These are phyloP conservation scores for Gastracanthus pulcherrimus DNA, from an alignment of 2,888 invertebrate genomes.

Conservation along the genomic window DNA sequence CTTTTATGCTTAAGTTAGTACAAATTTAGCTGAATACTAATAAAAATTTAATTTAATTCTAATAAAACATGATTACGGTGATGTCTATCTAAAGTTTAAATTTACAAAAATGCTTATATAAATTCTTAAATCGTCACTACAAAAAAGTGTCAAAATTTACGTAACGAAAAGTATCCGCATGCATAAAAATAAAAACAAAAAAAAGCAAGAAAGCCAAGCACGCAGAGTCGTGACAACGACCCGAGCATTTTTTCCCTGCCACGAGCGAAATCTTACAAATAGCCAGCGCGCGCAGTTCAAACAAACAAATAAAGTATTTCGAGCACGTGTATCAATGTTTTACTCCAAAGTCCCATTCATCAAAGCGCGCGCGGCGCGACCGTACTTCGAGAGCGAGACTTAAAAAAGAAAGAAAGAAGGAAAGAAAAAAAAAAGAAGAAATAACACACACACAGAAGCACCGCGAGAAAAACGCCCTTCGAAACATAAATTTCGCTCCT, in stretches of 20 bases:
- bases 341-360: constrained; percentile 12
- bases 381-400: neutral
- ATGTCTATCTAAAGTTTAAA: no score
- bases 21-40: no score
- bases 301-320: constrained; percentile 22
- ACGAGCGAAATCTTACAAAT: constrained; percentile 24
- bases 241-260: neutral
- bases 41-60: no score
- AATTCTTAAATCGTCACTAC: no score
- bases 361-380: neutral
- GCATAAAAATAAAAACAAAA: neutral
- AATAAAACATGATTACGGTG: no score
- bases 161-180: neutral
- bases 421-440: neutral
- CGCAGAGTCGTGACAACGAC: neutral
- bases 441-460: neutral
- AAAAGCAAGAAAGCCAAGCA: neutral
- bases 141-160: no score
- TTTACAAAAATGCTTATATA: no score
- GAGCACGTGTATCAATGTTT: constrained; percentile 11
- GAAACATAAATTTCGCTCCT: constrained; percentile 40
- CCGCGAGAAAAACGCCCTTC: neutral
- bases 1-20: no score
- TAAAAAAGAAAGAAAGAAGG: neutral
- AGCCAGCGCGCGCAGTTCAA: neutral